Conservation (phyloP, 2,797 vertebrate genomes). For the Helostoma temminkii region DNA sequence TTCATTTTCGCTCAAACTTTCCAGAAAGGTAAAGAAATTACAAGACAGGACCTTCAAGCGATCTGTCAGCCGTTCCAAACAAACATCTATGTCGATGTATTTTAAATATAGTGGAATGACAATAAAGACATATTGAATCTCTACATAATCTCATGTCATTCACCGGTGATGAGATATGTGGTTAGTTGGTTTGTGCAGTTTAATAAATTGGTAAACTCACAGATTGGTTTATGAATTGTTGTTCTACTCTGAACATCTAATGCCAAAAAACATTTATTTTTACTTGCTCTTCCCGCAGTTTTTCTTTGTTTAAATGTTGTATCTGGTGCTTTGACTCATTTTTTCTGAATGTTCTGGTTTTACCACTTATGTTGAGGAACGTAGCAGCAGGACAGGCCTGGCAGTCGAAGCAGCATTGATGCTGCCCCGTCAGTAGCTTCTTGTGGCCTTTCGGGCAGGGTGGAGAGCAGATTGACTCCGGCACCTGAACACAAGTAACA, state of each 20-base stretch:
- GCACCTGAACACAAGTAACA: constrained; percentile 67
- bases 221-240: too few relatives aligned
- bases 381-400: constrained; percentile 77
- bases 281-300: fast-evolving
- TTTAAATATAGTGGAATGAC: too few relatives aligned
- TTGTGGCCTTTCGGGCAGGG: constrained; percentile 80
- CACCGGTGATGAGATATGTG: too few relatives aligned
- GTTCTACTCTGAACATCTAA: too few relatives aligned
- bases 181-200: too few relatives aligned
- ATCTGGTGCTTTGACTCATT: background rate
- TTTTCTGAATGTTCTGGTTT: constrained; percentile 10
- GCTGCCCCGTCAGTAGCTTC: constrained; percentile 78
- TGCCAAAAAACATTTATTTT: background rate
- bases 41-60: background rate
- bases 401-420: constrained; percentile 89
- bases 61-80: too few relatives aligned
- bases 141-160: too few relatives aligned
- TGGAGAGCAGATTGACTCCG: constrained; percentile 84
- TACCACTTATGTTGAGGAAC: constrained; percentile 89
- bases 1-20: background rate
- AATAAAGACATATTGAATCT: too few relatives aligned
- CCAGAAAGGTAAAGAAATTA: background rate
- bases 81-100: too few relatives aligned
- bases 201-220: too few relatives aligned
- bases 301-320: background rate